Evolutionary conservation across 2,888 invertebrate genomes (phyloP).

Genomic region (Drosophila affinis): DNA sequence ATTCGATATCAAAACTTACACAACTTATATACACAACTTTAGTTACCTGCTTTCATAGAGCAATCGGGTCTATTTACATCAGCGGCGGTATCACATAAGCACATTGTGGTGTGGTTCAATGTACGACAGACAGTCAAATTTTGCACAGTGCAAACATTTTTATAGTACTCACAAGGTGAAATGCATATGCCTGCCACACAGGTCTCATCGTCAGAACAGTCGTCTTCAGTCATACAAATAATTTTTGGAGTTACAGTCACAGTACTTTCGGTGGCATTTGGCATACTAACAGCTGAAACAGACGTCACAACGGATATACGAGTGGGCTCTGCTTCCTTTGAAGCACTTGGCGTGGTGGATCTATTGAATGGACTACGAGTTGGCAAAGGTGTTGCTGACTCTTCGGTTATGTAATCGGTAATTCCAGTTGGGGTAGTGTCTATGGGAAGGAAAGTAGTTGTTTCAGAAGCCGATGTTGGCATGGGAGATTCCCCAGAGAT

Average conservation of each 20-base stretch:
- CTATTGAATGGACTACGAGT: background rate
- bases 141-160: conserved; percentile 78
- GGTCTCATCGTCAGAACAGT: conserved; percentile 84
- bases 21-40: conserved; percentile 69
- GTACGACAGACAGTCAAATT: conserved; percentile 84
- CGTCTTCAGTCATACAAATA: conserved; percentile 74
- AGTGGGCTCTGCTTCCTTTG: background rate
- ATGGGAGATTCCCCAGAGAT: background rate
- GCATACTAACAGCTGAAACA: conserved; percentile 20
- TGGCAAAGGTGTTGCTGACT: background rate
- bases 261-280: conserved; percentile 35
- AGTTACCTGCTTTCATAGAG: conserved; percentile 87
- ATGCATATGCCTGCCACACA: conserved; percentile 85
- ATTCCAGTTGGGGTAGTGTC: background rate
- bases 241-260: conserved; percentile 30
- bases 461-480: background rate
- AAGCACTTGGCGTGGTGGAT: background rate
- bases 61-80: conserved; percentile 85
- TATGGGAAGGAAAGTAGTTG: background rate
- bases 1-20: conserved; percentile 58
- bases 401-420: background rate
- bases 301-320: conserved; percentile 2
- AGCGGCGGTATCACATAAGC: conserved; percentile 85
- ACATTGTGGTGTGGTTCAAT: conserved; percentile 85
- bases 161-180: conserved; percentile 85